Evolutionary conservation across 2,113 vertebrate species (phyloP).

Genomic region (Tretioscincus oriximinensis): DNA sequence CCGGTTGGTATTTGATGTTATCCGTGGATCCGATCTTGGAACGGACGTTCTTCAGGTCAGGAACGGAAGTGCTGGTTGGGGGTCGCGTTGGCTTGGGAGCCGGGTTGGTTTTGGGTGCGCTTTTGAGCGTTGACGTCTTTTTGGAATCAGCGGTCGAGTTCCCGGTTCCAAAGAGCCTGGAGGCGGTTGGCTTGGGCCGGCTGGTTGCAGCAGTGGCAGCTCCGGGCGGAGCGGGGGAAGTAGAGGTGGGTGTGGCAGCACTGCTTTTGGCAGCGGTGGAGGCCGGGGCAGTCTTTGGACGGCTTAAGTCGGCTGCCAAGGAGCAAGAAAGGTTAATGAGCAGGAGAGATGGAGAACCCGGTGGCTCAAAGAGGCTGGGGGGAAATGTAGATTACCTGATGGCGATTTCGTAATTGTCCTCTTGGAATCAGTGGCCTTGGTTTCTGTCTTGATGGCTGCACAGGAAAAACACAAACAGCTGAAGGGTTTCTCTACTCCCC

Average conservation of each 20-base stretch:
- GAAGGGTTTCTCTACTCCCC: neutral
- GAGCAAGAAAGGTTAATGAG: neutral
- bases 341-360: neutral
- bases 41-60: constrained; percentile 82
- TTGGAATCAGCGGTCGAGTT: constrained; percentile 70
- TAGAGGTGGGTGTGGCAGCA: constrained; percentile 55
- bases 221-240: constrained; percentile 38
- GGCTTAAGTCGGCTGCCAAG: constrained; percentile 60
- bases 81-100: constrained; percentile 63
- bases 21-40: constrained; percentile 92
- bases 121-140: constrained; percentile 69
- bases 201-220: constrained; percentile 4
- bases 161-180: constrained; percentile 57
- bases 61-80: constrained; percentile 65
- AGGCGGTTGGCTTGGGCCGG: constrained; percentile 65
- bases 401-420: constrained; percentile 78
- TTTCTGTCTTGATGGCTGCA: constrained; percentile 84
- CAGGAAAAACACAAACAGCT: neutral
- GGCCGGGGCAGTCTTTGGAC: constrained; percentile 73
- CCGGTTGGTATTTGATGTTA: constrained; percentile 91
- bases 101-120: constrained; percentile 6
- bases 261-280: constrained; percentile 57
- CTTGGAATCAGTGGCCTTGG: constrained; percentile 81
- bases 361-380: fast-evolving
- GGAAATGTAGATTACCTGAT: constrained; percentile 73